A percentile compares a stretch with the other conserved stretches of the same genome.
Conservation (phyloP, 1,140 invertebrate species). For the Contarinia nasturtii region DNA sequence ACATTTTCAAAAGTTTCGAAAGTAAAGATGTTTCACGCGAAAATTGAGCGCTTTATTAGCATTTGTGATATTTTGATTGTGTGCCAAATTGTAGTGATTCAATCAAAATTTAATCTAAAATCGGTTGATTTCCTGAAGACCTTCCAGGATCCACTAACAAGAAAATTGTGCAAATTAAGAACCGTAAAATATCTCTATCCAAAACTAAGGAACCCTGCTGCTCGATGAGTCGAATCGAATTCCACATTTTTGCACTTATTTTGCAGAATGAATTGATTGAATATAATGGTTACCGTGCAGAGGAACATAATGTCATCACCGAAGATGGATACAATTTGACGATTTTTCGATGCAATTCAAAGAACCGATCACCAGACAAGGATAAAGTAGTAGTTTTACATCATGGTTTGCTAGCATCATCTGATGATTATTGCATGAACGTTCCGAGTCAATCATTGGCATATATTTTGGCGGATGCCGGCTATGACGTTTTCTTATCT, state of each 20-base stretch:
- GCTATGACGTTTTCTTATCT: conserved; percentile 51
- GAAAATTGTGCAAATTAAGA: not conserved
- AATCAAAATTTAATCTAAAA: too few relatives aligned
- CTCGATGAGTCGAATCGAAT: not conserved
- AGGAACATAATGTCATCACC: conserved; percentile 24
- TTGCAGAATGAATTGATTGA: not conserved
- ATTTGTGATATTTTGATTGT: too few relatives aligned
- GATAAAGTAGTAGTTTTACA: conserved; percentile 29
- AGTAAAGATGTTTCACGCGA: too few relatives aligned
- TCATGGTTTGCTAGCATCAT: conserved; percentile 32
- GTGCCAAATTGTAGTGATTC: too few relatives aligned
- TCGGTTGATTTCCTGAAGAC: too few relatives aligned
- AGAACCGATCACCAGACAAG: not conserved
- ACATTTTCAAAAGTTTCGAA: too few relatives aligned
- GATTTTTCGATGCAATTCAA: conserved; percentile 13
- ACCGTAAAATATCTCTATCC: not conserved
- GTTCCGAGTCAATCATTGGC: conserved; percentile 42
- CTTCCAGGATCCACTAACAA: not conserved
- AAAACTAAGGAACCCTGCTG: not conserved
- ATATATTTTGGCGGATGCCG: conserved; percentile 45
- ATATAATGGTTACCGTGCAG: conserved; percentile 28
- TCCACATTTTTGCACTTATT: not conserved
- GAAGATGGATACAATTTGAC: conserved; percentile 26
- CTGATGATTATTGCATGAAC: conserved; percentile 28
- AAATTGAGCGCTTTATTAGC: too few relatives aligned